Evolutionary conservation across 2,888 invertebrate species (phyloP).

Genomic region (Sclerodermus sp.): DNA sequence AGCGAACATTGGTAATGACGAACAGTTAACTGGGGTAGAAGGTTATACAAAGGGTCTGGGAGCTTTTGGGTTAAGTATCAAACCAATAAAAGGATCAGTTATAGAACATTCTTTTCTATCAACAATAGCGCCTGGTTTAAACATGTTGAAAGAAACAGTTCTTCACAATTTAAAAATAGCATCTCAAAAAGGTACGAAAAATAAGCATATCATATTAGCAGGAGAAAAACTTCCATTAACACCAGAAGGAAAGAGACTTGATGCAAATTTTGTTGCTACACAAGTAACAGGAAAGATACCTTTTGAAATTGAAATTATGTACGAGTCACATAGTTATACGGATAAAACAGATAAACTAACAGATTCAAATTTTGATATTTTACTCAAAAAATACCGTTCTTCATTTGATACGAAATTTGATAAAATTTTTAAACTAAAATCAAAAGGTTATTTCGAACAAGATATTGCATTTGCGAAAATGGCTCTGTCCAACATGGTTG

Average conservation of each 20-base stretch:
- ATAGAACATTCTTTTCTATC: constrained; percentile 75
- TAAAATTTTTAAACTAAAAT: constrained; percentile 71
- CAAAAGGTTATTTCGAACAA: constrained; percentile 69
- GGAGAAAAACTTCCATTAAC: constrained; percentile 63
- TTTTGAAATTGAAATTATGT: constrained; percentile 81
- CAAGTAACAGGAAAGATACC: constrained; percentile 78
- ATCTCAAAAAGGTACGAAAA: constrained; percentile 60
- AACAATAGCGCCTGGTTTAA: constrained; percentile 70
- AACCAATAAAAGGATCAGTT: constrained; percentile 61
- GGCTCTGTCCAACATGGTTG: constrained; percentile 90
- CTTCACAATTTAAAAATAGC: constrained; percentile 69
- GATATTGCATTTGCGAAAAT: constrained; percentile 78
- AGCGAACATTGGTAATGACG: constrained; percentile 58
- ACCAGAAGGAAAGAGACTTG: constrained; percentile 53
- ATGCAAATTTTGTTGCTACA: constrained; percentile 77
- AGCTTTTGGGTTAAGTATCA: constrained; percentile 68
- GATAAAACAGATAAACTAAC: constrained; percentile 62
- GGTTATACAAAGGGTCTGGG: constrained; percentile 81
- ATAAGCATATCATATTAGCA: constrained; percentile 64
- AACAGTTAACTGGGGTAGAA: constrained; percentile 63
- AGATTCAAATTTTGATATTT: constrained; percentile 69
- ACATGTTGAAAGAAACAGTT: constrained; percentile 75
- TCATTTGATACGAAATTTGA: constrained; percentile 82
- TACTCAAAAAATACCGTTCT: constrained; percentile 64
- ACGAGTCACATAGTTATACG: constrained; percentile 73